Base-by-base conservation (phyloP, 2,113 vertebrate species). In the Centropus unirufus region DNA sequence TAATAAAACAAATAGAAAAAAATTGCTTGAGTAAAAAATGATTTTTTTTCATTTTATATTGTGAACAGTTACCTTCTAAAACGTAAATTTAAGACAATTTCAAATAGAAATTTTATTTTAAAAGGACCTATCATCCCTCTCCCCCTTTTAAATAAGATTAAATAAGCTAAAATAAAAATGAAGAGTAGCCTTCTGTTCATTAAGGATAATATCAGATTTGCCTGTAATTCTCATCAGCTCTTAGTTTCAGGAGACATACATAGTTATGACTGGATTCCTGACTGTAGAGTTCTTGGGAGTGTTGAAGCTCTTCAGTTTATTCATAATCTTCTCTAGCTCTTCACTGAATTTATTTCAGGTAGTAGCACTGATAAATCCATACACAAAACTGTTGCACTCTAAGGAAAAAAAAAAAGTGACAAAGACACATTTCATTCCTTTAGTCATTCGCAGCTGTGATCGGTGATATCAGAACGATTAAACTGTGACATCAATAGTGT, bases 71-170 rank as follows among this genome's bases (percentile, higher is more conserved):
- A 2, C 4, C 2, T 46, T 87, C 21, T 87, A n/a, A 51, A 76
- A 12, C 2, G 39, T 12, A 12, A 27, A 55, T 69, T n/a, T 34
- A 69, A 29, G 12, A 77, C 16, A 13, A 15, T 81, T 64, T 5
- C 9, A 19, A 69, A 32, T 36, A 2, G 3, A 68, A n/a, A 5
- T 39, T 24, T 58, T 54, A 8, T 44, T 89, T 49, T 27, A 2
- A 12, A 62, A 34, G 8, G 0, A 5, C 8, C 9, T 47, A 3
- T 8, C 0, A 5, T 36, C 9, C 11, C 21, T 36, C 36, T 36
- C 36, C 36, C 36, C 36, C 36, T 36, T 36, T 36, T 36, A 36
- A 36, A 36, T 36, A 36, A 36, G 36, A 36, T 36, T 46, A 2
- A 29, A 49, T 40, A 55, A 30, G 2, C 32, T 83, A 44, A 63